Conservation (phyloP, 2,113 vertebrate genomes). For the Leucopsar rothschildi region DNA sequence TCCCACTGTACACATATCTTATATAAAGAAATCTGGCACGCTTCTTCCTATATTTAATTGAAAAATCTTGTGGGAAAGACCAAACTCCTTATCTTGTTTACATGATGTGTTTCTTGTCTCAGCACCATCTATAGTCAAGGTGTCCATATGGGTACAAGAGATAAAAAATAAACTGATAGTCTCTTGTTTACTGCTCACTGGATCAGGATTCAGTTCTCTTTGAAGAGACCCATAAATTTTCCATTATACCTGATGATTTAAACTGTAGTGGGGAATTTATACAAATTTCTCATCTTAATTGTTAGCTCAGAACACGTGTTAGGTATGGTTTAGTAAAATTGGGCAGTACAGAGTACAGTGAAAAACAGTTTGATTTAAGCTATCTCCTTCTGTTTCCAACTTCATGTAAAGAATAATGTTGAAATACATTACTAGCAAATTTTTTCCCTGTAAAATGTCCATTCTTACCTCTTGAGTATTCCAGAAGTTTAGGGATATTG, state of each 20-base stretch:
- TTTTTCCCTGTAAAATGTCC: not conserved
- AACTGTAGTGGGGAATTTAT: not conserved
- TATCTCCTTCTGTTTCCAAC: not conserved
- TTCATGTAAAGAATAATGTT: not conserved
- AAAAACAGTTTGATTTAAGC: not conserved
- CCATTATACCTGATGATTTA: not conserved
- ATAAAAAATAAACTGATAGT: not conserved
- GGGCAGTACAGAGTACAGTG: not conserved
- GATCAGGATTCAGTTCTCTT: not conserved
- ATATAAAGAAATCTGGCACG: accelerated
- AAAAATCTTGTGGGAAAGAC: not conserved
- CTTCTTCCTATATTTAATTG: not conserved
- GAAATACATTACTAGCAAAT: not conserved
- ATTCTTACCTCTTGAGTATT: not conserved
- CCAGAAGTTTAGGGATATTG: not conserved
- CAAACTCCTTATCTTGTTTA: not conserved
- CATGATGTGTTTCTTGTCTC: not conserved
- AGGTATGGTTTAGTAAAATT: not conserved
- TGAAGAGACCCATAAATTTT: not conserved
- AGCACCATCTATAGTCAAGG: not conserved
- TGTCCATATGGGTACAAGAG: not conserved
- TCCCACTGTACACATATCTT: not conserved
- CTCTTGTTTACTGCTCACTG: not conserved
- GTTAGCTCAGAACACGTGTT: not conserved
- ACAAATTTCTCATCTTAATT: not conserved